A percentile compares a stretch with the other conserved stretches of the same genome.
Evolutionary conservation across 2,113 vertebrate species (phyloP).

Genomic region (Saguinus midas): DNA sequence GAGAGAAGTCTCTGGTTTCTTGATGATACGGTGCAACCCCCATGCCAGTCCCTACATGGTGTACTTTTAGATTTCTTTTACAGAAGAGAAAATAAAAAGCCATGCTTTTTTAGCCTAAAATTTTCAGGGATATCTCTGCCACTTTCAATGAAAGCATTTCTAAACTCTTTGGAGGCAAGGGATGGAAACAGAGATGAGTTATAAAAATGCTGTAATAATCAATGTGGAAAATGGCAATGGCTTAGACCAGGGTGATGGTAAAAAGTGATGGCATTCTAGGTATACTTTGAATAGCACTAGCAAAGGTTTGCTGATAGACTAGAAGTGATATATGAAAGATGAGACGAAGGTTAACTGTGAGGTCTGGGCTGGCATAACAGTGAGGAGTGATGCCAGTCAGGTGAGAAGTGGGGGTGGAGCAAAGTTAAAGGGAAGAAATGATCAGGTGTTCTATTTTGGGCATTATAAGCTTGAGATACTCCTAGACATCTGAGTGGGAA

Average conservation of each 20-base stretch:
- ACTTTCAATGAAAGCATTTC: neutral
- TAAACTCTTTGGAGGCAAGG: neutral
- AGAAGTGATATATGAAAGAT: neutral
- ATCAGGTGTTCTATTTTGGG: neutral
- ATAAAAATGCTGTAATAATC: neutral
- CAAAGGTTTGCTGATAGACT: neutral
- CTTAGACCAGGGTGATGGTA: neutral
- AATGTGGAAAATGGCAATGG: fast-evolving
- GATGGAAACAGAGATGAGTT: neutral
- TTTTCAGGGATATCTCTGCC: neutral
- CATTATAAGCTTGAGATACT: neutral
- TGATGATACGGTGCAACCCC: neutral
- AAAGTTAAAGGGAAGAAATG: neutral
- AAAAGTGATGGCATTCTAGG: neutral
- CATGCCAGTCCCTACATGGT: neutral
- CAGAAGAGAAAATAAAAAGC: neutral
- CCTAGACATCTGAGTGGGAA: neutral
- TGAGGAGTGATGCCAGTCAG: no score
- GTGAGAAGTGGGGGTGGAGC: neutral
- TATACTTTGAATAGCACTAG: neutral
- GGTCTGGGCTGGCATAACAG: neutral
- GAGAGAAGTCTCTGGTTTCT: neutral
- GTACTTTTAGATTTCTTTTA: neutral
- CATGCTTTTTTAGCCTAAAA: neutral
- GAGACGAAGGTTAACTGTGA: neutral